A percentile compares a stretch with the other conserved stretches of the same genome.
Conservation (phyloP, 2,113 vertebrate species). For the Cisticola juncidis region DNA sequence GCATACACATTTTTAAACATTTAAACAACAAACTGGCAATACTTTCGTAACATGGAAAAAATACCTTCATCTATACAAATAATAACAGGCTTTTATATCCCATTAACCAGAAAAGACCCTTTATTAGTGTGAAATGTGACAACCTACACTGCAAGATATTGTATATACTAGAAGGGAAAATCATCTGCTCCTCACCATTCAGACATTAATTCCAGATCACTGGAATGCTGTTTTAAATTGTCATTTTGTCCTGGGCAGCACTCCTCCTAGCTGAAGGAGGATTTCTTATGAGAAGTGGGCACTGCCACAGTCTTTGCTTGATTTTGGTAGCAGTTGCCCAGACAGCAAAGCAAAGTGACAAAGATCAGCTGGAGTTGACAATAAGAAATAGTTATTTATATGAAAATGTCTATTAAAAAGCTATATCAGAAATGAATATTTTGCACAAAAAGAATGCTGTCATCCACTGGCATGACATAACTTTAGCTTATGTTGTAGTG, state of each 20-base stretch:
- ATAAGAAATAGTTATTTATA: background rate
- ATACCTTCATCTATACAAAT: background rate
- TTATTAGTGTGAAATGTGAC: background rate
- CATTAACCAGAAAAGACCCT: background rate
- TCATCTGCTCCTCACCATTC: background rate
- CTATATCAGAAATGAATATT: background rate
- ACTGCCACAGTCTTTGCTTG: background rate
- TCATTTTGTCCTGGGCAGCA: background rate
- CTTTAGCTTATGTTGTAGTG: background rate
- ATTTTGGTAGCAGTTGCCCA: background rate
- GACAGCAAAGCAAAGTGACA: background rate
- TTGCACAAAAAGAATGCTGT: background rate
- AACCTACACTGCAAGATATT: background rate
- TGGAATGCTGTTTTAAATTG: background rate
- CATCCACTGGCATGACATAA: accelerated
- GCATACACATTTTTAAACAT: background rate
- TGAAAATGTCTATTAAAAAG: background rate
- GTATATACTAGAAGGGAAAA: background rate
- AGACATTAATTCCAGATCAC: background rate
- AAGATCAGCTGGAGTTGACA: background rate
- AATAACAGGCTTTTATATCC: background rate
- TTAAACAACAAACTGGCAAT: background rate
- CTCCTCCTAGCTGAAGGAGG: background rate
- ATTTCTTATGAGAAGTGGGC: background rate
- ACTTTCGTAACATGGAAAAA: accelerated